Base-by-base conservation (phyloP, 2,888 invertebrate genomes). In the Anorthoa munda region DNA sequence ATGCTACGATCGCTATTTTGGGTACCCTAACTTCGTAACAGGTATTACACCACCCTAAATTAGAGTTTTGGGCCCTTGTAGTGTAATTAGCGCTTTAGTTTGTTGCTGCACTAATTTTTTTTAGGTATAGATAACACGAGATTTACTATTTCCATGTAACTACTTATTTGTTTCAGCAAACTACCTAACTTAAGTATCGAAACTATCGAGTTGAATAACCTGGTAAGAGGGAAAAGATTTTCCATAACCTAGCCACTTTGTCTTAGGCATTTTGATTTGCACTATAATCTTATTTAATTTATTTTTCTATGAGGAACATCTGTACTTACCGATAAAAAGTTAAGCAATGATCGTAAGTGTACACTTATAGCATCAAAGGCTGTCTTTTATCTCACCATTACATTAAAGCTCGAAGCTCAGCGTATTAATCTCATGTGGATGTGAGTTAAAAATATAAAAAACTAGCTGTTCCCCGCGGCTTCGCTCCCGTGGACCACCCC, bases 401-500 rank as follows among this genome's bases (percentile, higher is more conserved):
- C 80, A 83, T 85, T 86, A 83, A 79, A 64, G 77, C 72, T 83
- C 80, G 80, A 79, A 72, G 72, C 56, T 63, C 21, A 50, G 77
- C 64, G 83, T 79, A 84, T 90, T 91, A 88, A 91, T 89, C 88
- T 73, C 79, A 39, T 81, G 85, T 79, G 70, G 71, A 46, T 81
- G 85, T 74, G 72, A 72, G 86, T 74, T 89, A 83, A 86, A 90
- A 91, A 91, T 90, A 91, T 92, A 89, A 90, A 81, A n/a, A n/a
- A n/a, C n/a, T n/a, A n/a, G n/a, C n/a, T n/a, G n/a, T n/a, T n/a
- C n/a, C n/a, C n/a, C n/a, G n/a, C n/a, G n/a, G n/a, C n/a, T n/a
- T n/a, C n/a, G n/a, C n/a, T n/a, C n/a, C n/a, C n/a, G n/a, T n/a
- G n/a, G n/a, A n/a, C n/a, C n/a, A n/a, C n/a, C n/a, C n/a, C n/a